A percentile compares a stretch with the other conserved stretches of the same genome.
These are phyloP conservation scores for Drosophila nr. perissopoda DNA, from an alignment of 2,888 invertebrate genomes.

Conservation along the genomic window DNA sequence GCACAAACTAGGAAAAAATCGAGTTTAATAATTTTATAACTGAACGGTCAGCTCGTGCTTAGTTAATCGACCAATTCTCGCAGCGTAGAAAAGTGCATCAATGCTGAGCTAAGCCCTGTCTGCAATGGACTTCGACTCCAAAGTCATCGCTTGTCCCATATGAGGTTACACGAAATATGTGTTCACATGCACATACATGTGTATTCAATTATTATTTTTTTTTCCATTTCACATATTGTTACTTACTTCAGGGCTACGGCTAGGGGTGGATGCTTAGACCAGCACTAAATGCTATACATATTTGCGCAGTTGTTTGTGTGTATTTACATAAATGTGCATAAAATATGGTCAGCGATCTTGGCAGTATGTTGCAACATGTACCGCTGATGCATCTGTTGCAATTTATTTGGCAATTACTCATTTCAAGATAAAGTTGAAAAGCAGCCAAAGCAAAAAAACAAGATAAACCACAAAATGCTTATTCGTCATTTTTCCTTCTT, in stretches of 20 bases:
- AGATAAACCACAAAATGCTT: slow-evolving; percentile 13
- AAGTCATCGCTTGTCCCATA: background rate
- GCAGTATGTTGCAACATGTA: slow-evolving; percentile 35
- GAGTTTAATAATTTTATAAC: background rate
- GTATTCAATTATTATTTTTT: slow-evolving; percentile 8
- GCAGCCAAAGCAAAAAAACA: background rate
- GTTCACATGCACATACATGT: slow-evolving; percentile 19
- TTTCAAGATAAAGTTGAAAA: slow-evolving; percentile 13
- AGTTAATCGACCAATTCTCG: slow-evolving; percentile 28
- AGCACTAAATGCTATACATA: slow-evolving; percentile 17
- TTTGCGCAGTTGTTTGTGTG: too few species aligned
- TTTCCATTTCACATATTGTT: background rate
- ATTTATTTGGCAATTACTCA: slow-evolving; percentile 45
- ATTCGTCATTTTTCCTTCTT: slow-evolving; percentile 10
- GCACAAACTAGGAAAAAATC: background rate
- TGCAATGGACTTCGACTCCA: slow-evolving; percentile 31
- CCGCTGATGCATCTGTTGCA: slow-evolving; percentile 39
- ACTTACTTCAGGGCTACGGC: slow-evolving; percentile 19
- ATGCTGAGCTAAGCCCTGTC: slow-evolving; percentile 50
- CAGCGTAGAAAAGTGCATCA: slow-evolving; percentile 47
- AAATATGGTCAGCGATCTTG: slow-evolving; percentile 48
- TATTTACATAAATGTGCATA: background rate
- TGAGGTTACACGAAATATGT: slow-evolving; percentile 10
- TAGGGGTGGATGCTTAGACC: slow-evolving; percentile 32
- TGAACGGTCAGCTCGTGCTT: background rate